A percentile compares a stretch with the other conserved stretches of the same genome.
These are phyloP conservation scores for Nezara viridula DNA, from an alignment of 2,888 invertebrate species.

Conservation along the genomic window DNA sequence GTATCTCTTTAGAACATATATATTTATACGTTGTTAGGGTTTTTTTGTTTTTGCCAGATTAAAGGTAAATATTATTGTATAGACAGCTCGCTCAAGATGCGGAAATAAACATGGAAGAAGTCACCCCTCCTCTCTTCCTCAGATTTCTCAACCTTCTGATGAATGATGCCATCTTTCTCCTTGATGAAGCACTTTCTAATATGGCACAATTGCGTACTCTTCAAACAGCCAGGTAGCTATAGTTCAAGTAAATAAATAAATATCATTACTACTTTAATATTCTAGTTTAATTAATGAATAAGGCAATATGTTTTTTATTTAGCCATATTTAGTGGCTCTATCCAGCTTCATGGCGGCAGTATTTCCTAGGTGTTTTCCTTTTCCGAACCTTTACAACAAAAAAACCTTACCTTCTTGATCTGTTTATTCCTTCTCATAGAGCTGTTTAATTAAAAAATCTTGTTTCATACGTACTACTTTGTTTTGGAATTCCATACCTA, in stretches of 20 bases:
- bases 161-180: slow-evolving; percentile 95
- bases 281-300: too few species aligned
- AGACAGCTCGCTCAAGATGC: slow-evolving; percentile 84
- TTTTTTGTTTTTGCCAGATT: background rate
- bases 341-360: too few species aligned
- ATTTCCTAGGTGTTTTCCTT: too few species aligned
- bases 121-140: slow-evolving; percentile 91
- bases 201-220: slow-evolving; percentile 90
- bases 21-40: slow-evolving; percentile 5
- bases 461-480: too few species aligned
- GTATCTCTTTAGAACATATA: background rate
- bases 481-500: too few species aligned
- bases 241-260: background rate
- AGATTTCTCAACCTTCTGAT: slow-evolving; percentile 96
- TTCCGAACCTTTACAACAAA: too few species aligned
- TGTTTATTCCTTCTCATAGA: too few species aligned
- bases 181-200: slow-evolving; percentile 92
- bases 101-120: slow-evolving; percentile 89
- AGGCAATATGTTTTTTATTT: too few species aligned
- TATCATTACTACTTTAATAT: too few species aligned
- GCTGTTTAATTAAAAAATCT: too few species aligned
- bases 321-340: too few species aligned
- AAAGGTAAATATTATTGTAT: slow-evolving; percentile 64
- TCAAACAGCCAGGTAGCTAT: slow-evolving; percentile 79
- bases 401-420: too few species aligned